These are phyloP conservation scores for Muraenolepis orangiensis DNA, from an alignment of 2,797 vertebrate species.

Conservation along the genomic window DNA sequence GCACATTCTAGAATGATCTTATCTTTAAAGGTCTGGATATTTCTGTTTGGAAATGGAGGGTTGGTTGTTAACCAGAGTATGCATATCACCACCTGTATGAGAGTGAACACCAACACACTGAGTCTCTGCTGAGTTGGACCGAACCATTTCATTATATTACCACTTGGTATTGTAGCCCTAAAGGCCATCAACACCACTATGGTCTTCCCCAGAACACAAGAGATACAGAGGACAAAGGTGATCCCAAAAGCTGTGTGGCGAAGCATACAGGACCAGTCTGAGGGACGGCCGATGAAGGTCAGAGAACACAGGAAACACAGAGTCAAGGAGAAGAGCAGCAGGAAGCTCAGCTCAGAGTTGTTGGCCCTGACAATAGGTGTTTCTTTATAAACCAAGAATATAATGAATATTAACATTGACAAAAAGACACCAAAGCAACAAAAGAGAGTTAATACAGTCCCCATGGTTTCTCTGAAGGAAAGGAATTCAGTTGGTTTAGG, in stretches of 20 bases:
- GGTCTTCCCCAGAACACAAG: conserved; percentile 67
- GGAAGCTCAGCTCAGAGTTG: conserved; percentile 65
- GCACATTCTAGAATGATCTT: conserved; percentile 57
- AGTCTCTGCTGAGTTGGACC: conserved; percentile 54
- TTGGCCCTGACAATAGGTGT: conserved; percentile 61
- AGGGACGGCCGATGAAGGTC: conserved; percentile 60
- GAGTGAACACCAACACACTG: conserved; percentile 53
- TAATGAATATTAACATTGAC: conserved; percentile 43
- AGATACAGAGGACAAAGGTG: conserved; percentile 67
- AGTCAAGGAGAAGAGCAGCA: conserved; percentile 63
- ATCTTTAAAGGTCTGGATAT: conserved; percentile 52
- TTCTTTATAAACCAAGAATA: conserved; percentile 56
- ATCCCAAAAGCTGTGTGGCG: conserved; percentile 63
- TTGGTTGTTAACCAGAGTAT: conserved; percentile 49
- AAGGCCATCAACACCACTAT: conserved; percentile 67
- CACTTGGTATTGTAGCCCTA: conserved; percentile 55
- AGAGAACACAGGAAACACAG: conserved; percentile 65
- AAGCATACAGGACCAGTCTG: conserved; percentile 69
- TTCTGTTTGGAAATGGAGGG: conserved; percentile 51
- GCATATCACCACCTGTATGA: conserved; percentile 58
- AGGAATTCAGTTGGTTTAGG: conserved; percentile 66
- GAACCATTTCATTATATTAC: conserved; percentile 62
- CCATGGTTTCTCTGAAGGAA: conserved; percentile 65
- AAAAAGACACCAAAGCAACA: conserved; percentile 58
- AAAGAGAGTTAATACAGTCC: conserved; percentile 55